Conservation (phyloP, 1,140 invertebrate species). For the Aplysia californica region DNA sequence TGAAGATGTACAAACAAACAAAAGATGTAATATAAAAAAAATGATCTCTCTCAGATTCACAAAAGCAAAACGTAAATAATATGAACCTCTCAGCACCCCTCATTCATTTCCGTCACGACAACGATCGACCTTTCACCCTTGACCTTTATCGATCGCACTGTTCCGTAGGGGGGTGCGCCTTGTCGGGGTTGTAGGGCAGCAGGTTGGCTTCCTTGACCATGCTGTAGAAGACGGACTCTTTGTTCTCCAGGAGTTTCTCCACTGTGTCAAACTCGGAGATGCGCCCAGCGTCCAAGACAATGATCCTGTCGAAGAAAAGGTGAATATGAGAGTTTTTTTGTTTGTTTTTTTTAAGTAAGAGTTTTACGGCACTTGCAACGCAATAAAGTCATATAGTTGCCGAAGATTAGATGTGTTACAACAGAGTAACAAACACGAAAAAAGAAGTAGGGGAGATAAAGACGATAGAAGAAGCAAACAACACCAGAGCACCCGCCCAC, state of each 20-base stretch:
- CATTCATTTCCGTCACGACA: background rate
- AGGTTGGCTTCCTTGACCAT: slow-evolving; percentile 25
- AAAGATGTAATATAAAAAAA: background rate
- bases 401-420: no score
- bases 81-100: background rate
- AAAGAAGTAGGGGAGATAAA: no score
- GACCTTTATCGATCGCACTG: background rate
- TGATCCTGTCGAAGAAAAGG: background rate
- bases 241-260: slow-evolving; percentile 10
- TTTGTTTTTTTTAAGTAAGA: no score
- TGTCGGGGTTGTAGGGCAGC: background rate
- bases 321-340: no score
- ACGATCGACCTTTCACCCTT: background rate
- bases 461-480: no score
- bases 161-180: background rate
- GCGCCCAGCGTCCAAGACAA: slow-evolving; percentile 11
- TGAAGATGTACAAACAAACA: background rate
- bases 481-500: no score
- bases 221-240: slow-evolving; percentile 14
- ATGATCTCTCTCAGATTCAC: background rate
- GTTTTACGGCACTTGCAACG: no score
- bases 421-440: no score
- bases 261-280: slow-evolving; percentile 24
- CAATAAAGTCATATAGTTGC: no score
- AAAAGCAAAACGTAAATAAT: background rate